Conservation (phyloP, 2,888 invertebrate genomes). For the Harpagoxenus sublaevis region DNA sequence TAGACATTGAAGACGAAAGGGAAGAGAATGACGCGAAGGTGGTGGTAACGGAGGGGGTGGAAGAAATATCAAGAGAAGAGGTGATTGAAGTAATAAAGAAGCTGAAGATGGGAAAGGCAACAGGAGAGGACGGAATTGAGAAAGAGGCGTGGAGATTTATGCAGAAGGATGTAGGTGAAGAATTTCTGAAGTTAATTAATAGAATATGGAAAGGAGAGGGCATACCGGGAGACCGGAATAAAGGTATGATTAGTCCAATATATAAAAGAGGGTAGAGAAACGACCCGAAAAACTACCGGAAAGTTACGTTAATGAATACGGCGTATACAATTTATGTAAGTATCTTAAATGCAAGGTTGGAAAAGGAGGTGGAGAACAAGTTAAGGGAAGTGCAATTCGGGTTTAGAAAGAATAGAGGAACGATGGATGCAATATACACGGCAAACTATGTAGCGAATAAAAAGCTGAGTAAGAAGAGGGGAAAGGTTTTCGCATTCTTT, state of each 20-base stretch:
- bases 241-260: constrained; percentile 2
- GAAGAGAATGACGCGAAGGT: not conserved
- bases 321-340: not conserved
- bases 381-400: not conserved
- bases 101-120: not conserved
- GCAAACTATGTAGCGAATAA: not conserved
- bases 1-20: not conserved
- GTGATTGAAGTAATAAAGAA: not conserved
- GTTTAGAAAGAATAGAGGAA: not conserved
- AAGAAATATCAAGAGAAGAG: too few relatives aligned
- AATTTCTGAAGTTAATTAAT: not conserved
- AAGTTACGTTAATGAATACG: not conserved
- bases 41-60: not conserved
- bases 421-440: not conserved
- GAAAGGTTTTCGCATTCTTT: not conserved
- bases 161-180: not conserved
- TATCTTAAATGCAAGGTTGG: not conserved
- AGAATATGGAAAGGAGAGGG: constrained; percentile 18
- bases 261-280: constrained; percentile 20
- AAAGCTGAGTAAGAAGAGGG: not conserved
- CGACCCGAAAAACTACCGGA: constrained; percentile 15
- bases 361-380: not conserved
- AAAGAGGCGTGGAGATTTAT: not conserved
- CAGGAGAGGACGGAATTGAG: not conserved
- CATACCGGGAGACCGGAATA: constrained; percentile 7